These are phyloP conservation scores for Prenolepis imparis DNA, from an alignment of 2,888 invertebrate genomes.

Conservation along the genomic window DNA sequence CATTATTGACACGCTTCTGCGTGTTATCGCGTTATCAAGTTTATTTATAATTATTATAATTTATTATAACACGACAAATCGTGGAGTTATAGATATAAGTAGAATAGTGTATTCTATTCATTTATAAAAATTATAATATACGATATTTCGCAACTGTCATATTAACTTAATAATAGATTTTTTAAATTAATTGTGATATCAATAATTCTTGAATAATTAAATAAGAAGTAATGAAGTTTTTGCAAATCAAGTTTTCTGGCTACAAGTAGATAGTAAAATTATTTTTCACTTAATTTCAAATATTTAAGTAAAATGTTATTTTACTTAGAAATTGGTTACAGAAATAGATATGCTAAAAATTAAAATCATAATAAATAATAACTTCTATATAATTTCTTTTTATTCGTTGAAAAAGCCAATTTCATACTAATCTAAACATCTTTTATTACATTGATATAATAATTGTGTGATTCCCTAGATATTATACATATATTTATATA, in stretches of 20 bases:
- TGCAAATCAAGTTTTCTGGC: neutral
- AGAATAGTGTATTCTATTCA: neutral
- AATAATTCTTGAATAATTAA: neutral
- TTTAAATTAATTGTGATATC: neutral
- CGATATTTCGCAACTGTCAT: slow-evolving; percentile 1
- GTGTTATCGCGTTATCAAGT: neutral
- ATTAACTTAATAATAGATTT: neutral
- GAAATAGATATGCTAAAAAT: neutral
- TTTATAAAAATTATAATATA: neutral
- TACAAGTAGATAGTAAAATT: neutral
- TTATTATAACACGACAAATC: neutral
- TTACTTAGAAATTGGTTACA: neutral
- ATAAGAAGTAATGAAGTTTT: slow-evolving; percentile 1
- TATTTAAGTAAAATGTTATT: neutral
- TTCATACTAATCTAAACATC: neutral
- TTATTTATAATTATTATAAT: neutral
- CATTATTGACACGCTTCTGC: slow-evolving; percentile 69
- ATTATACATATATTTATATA: neutral
- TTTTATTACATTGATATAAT: neutral
- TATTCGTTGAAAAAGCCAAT: neutral
- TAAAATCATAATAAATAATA: neutral
- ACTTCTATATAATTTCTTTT: neutral
- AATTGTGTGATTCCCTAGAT: neutral
- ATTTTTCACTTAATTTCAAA: slow-evolving; percentile 7
- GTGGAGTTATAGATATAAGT: neutral